Evolutionary conservation across 2,888 invertebrate species (phyloP).

Genomic region (Lasius platythorax): DNA sequence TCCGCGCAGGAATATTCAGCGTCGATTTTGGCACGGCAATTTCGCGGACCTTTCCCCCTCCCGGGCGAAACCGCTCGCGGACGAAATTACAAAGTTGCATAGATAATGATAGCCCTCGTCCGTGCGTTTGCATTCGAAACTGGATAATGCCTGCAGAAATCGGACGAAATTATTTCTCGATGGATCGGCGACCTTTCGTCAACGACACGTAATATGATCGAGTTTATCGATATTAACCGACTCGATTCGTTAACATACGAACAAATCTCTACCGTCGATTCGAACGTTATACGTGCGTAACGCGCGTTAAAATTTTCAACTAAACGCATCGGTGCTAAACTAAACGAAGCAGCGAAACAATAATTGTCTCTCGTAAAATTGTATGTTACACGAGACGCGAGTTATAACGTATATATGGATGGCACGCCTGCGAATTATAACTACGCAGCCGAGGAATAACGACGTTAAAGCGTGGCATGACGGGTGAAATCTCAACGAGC

Average conservation of each 20-base stretch:
- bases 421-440: conserved; percentile 49
- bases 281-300: not conserved
- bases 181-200: not conserved
- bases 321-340: not conserved
- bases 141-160: conserved; percentile 59
- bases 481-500: conserved; percentile 62
- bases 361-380: not conserved
- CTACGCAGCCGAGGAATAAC: conserved; percentile 22
- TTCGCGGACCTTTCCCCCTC: conserved; percentile 51
- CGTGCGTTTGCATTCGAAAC: conserved; percentile 52
- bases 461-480: conserved; percentile 65
- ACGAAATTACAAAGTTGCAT: conserved; percentile 64
- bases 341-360: not conserved
- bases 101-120: conserved; percentile 60
- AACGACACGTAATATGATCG: not conserved
- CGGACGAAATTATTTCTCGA: conserved; percentile 40
- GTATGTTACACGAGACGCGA: conserved; percentile 6
- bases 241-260: not conserved
- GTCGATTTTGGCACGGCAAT: conserved; percentile 60
- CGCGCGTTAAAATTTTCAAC: conserved; percentile 14
- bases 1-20: conserved; percentile 30
- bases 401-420: conserved; percentile 6
- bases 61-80: conserved; percentile 41
- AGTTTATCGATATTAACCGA: conserved; percentile 26
- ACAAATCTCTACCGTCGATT: not conserved